Percentiles rank a stretch among this genome's conserved stretches.
Evolutionary conservation across 2,113 vertebrate species (phyloP).

Genomic region (Erythrolamprus reginae): DNA sequence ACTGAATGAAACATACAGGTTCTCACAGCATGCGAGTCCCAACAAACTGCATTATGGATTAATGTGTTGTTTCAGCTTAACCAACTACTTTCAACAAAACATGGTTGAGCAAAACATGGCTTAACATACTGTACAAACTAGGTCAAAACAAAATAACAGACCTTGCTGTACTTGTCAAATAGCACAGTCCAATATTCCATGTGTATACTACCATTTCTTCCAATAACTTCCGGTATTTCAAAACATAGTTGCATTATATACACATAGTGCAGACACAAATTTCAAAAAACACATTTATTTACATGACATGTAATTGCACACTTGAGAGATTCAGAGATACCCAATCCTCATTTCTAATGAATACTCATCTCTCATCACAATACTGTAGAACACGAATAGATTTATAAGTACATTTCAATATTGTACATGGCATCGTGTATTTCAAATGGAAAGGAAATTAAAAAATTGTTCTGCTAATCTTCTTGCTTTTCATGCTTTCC

Average conservation of each 20-base stretch:
- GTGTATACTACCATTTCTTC: neutral
- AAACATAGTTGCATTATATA: neutral
- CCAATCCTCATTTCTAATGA: neutral
- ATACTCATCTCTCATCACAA: neutral
- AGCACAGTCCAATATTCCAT: neutral
- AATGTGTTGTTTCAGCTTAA: neutral
- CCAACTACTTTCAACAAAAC: neutral
- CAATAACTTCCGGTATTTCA: neutral
- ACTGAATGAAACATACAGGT: neutral
- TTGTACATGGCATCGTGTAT: neutral
- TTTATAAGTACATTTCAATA: neutral
- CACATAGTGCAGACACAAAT: neutral
- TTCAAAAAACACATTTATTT: neutral
- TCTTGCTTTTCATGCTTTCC: neutral
- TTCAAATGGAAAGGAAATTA: neutral
- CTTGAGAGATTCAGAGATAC: neutral
- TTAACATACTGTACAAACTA: neutral
- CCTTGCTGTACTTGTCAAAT: neutral
- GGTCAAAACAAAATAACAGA: neutral
- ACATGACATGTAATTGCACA: constrained; percentile 1
- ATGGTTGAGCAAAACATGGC: neutral
- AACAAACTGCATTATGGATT: neutral
- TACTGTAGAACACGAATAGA: neutral
- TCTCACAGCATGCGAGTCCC: neutral
- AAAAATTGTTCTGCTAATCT: neutral